Percentiles rank a stretch among this genome's conserved stretches.
Conservation (phyloP, 2,797 vertebrate genomes). For the Scomberomorus guttatus region DNA sequence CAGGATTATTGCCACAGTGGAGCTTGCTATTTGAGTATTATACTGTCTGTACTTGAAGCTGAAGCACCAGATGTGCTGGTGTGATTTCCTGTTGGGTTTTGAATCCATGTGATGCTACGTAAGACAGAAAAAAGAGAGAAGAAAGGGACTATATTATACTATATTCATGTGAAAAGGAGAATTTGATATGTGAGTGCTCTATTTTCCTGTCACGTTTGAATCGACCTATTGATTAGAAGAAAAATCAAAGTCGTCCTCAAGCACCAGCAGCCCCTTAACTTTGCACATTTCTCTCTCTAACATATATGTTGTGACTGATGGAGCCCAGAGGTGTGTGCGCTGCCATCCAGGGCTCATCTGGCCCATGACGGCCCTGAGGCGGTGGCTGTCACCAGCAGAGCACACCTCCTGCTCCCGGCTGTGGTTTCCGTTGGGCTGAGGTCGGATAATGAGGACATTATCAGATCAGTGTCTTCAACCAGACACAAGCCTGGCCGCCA, state of each 20-base stretch:
- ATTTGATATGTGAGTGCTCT: constrained; percentile 9
- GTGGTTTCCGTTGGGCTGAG: constrained; percentile 52
- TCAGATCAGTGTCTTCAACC: constrained; percentile 78
- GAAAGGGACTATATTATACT: background rate
- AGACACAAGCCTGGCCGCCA: constrained; percentile 64
- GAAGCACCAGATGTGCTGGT: constrained; percentile 66
- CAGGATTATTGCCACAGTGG: constrained; percentile 53
- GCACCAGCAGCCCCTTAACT: constrained; percentile 27
- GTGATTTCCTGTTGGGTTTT: constrained; percentile 49
- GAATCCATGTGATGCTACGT: constrained; percentile 20
- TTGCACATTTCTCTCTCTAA: constrained; percentile 13
- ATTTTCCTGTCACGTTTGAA: constrained; percentile 7
- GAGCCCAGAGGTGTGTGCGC: constrained; percentile 57
- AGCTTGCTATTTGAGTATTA: constrained; percentile 61
- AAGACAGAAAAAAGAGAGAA: constrained; percentile 1
- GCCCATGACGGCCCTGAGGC: constrained; percentile 60
- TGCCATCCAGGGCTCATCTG: constrained; percentile 72
- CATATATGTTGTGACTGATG: constrained; percentile 55
- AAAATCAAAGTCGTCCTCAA: constrained; percentile 40
- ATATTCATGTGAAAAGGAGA: constrained; percentile 19
- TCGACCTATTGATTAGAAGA: constrained; percentile 26
- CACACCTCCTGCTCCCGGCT: constrained; percentile 66
- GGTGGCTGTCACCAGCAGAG: constrained; percentile 68
- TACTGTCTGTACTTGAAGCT: constrained; percentile 40
- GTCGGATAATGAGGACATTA: constrained; percentile 78